These are phyloP conservation scores for Neomonachus schauinslandi DNA, from an alignment of 2,113 vertebrate genomes.

Conservation along the genomic window DNA sequence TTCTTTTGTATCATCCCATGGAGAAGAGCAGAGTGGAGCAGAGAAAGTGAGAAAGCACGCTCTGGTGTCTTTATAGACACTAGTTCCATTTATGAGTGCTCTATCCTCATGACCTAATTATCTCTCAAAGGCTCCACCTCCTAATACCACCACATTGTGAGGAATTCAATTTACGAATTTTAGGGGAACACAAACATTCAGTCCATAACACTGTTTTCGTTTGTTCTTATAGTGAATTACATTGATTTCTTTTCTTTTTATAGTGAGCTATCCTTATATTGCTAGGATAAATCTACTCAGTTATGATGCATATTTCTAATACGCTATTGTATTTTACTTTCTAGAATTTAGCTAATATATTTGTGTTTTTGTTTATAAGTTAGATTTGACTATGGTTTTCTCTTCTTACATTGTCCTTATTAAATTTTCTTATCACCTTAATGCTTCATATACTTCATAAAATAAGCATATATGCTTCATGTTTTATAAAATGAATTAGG, in stretches of 20 bases:
- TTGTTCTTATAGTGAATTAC: not conserved
- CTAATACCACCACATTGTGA: not conserved
- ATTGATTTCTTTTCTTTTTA: not conserved
- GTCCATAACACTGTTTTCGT: not conserved
- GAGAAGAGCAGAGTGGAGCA: not conserved
- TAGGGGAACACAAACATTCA: not conserved
- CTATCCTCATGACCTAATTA: not conserved
- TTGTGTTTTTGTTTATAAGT: not conserved
- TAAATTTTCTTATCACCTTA: not conserved
- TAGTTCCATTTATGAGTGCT: no score
- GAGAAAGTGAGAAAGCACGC: no score
- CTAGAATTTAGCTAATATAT: not conserved
- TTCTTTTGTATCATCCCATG: no score
- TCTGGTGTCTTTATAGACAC: not conserved
- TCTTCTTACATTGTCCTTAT: not conserved
- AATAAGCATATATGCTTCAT: not conserved
- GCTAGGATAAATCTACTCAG: not conserved
- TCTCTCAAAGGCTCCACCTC: not conserved
- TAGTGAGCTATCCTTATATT: not conserved
- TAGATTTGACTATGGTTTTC: not conserved
- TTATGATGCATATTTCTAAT: not conserved
- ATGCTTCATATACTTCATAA: not conserved
- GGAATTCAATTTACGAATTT: not conserved
- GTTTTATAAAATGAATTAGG: not conserved
- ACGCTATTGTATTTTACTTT: not conserved